A percentile compares a stretch with the other conserved stretches of the same genome.
phyloP scores from a whole-genome alignment of 2,797 vertebrate species.

The Holocentrus rufus region DNA sequence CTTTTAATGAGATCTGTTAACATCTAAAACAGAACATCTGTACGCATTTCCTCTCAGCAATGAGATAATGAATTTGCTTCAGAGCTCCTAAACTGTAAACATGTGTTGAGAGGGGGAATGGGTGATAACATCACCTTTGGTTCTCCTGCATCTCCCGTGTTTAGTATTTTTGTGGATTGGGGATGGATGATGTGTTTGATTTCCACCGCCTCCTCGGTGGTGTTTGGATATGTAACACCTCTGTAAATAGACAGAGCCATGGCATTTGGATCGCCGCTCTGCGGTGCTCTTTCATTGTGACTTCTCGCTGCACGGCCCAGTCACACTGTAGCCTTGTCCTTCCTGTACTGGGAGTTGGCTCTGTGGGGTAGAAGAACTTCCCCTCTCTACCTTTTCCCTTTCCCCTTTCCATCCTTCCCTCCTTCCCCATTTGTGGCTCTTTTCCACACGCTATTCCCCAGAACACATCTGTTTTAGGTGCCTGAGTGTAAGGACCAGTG shows the following conservation, averaged over 20 bases:
- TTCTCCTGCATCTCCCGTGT: conserved; percentile 29
- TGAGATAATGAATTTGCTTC: conserved; percentile 77
- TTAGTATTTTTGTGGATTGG: conserved; percentile 30
- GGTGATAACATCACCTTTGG: conserved; percentile 53
- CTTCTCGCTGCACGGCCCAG: conserved; percentile 14
- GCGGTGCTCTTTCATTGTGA: conserved; percentile 18
- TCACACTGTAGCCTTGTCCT: conserved; percentile 18
- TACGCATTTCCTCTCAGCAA: conserved; percentile 71
- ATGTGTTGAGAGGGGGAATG: conserved; percentile 61
- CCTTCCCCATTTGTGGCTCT: conserved; percentile 41
- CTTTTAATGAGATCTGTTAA: conserved; percentile 72
- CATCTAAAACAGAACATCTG: conserved; percentile 78
- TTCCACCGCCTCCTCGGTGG: conserved; percentile 36
- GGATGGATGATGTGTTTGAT: conserved; percentile 44
- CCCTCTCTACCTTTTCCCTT: conserved; percentile 28
- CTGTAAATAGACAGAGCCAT: conserved; percentile 66
- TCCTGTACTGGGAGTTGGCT: conserved; percentile 14
- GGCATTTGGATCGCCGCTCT: conserved; percentile 45
- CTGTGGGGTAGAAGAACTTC: conserved; percentile 12
- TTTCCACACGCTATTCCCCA: conserved; percentile 61
- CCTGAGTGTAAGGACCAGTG: conserved; percentile 35
- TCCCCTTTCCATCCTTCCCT: conserved; percentile 24
- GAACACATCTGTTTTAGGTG: conserved; percentile 75
- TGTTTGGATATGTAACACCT: conserved; percentile 62
- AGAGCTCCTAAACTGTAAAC: conserved; percentile 72